Evolutionary conservation across 2,888 invertebrate species (phyloP), one percentile per base, ranked within the genome.

Genomic region (Tryphoninae sp.): DNA sequence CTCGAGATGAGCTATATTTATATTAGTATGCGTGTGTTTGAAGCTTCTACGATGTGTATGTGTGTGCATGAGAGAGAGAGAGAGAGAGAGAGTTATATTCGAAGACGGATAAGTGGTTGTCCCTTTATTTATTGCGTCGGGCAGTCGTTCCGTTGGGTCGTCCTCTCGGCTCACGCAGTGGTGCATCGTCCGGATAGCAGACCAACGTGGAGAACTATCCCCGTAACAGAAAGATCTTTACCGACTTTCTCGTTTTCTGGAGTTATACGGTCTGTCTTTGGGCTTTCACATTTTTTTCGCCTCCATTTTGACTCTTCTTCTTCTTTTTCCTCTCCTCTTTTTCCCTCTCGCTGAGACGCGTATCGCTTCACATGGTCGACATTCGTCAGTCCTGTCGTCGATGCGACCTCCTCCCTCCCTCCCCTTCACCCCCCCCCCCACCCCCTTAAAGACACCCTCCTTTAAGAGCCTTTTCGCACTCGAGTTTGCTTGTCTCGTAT

Each of bases 51-150:
- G 33, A 6, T 8, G 59, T 23, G 51, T 23, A 1, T 8, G 67
- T 23, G 40, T 23, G 11, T 45, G 2, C 40, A 55, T 64, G 59
- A 72, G 59, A 73, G 61, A 77, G 45, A 58, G 67, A 59, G 59
- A 67, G 53, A 45, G 53, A 62, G 55, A 71, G 77, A 59, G 79
- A 84, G 81, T 83, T 83, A 80, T 83, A 81, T 80, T 78, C 78
- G 83, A 80, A 78, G 80, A 74, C 81, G 83, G 80, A 84, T 83
- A 84, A 84, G 84, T 83, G 83, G 81, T 81, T 80, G 84, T 80
- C 79, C 77, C 84, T 81, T 81, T 84, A 84, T 83, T 84, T 84
- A 84, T 84, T 83, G 75, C 82, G 76, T 62, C 80, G 82, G 76
- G 69, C 73, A 78, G 73, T 62, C 59, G 65, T 76, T 58, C 67